Conservation (phyloP, 2,797 vertebrate genomes). For the Tenualosa ilisha region DNA sequence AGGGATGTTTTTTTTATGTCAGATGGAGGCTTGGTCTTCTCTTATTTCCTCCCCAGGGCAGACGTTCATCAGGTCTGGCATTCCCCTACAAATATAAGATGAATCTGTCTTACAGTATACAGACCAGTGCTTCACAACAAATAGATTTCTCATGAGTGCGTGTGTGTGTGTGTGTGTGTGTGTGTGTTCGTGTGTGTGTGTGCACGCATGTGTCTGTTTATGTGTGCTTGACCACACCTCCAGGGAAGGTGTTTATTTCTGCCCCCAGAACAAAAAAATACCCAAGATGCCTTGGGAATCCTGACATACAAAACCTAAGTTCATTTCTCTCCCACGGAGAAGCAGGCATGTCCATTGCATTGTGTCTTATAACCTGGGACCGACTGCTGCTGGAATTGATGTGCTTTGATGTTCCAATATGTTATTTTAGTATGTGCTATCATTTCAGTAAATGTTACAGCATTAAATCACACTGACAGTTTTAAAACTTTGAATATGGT, state of each 20-base stretch:
- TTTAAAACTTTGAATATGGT: slow-evolving; percentile 22
- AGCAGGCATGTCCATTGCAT: not conserved
- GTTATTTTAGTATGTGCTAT: slow-evolving; percentile 18
- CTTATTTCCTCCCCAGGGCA: not conserved
- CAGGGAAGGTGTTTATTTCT: slow-evolving; percentile 12
- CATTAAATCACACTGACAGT: slow-evolving; percentile 1
- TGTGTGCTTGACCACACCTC: slow-evolving; percentile 15
- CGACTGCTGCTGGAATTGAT: not conserved
- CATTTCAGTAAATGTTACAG: slow-evolving; percentile 14
- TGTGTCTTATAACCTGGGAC: not conserved
- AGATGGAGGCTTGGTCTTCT: slow-evolving; percentile 2
- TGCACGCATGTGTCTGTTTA: not conserved
- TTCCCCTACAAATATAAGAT: slow-evolving; percentile 9
- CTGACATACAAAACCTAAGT: not conserved
- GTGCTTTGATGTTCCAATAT: slow-evolving; percentile 7
- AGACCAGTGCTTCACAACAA: slow-evolving; percentile 18
- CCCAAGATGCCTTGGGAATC: not conserved
- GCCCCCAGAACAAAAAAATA: not conserved
- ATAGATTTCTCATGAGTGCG: slow-evolving; percentile 28
- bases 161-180: slow-evolving; percentile 25
- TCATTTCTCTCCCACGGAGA: not conserved
- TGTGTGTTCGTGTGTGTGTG: slow-evolving; percentile 31
- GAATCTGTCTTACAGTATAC: slow-evolving; percentile 22
- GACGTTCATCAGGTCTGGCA: slow-evolving; percentile 21
- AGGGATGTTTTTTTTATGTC: not conserved